Evolutionary conservation across 2,797 vertebrate genomes (phyloP).

Genomic region (Chiloscyllium punctatum): DNA sequence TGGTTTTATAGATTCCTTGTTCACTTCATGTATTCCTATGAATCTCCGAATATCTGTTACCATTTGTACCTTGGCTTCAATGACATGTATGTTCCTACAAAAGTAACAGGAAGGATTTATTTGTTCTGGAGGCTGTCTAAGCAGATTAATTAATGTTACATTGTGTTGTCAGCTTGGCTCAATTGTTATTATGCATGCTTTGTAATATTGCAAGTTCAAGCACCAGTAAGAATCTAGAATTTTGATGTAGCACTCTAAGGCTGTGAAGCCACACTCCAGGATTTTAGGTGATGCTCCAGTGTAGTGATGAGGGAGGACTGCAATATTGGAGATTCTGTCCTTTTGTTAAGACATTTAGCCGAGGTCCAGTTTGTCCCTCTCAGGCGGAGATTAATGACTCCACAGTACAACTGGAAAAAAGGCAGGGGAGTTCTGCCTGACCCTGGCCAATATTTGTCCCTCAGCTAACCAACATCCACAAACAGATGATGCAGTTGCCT

Average conservation of each 20-base stretch:
- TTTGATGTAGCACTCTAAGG: neutral
- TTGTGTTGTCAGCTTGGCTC: neutral
- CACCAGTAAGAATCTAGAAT: neutral
- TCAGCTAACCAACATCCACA: neutral
- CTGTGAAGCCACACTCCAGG: neutral
- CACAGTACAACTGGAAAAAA: neutral
- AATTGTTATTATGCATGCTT: neutral
- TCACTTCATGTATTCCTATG: neutral
- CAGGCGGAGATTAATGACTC: neutral
- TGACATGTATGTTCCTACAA: constrained; percentile 10
- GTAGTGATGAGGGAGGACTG: neutral
- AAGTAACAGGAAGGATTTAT: neutral
- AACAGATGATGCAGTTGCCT: neutral
- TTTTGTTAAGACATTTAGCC: neutral
- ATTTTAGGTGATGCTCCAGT: neutral
- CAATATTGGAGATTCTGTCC: neutral
- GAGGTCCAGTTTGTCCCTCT: neutral
- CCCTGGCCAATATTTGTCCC: neutral
- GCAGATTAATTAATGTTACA: constrained; percentile 17
- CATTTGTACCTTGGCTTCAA: neutral
- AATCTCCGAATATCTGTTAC: constrained; percentile 5
- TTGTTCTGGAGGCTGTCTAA: neutral
- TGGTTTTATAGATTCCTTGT: neutral
- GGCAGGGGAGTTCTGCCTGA: neutral
- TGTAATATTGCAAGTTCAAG: neutral